These are phyloP conservation scores for Gallinago solitaria DNA, from an alignment of 2,797 vertebrate genomes.

Conservation along the genomic window DNA sequence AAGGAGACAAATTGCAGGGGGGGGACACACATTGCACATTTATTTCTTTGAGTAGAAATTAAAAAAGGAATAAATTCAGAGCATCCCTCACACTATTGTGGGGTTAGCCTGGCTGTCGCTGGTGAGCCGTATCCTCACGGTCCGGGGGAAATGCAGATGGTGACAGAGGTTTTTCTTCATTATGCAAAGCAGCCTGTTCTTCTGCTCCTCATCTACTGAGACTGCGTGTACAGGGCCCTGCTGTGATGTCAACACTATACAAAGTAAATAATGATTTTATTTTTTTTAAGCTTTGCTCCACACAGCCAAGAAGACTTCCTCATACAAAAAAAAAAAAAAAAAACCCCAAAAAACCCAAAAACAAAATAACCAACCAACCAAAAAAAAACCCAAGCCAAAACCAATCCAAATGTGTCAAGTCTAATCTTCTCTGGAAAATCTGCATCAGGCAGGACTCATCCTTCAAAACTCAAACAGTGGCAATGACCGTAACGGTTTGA, in stretches of 20 bases:
- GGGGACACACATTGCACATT: neutral
- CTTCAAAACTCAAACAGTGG: neutral
- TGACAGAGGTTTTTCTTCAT: neutral
- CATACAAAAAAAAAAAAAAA: neutral
- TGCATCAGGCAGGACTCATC: neutral
- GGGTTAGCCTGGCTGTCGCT: neutral
- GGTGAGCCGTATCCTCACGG: neutral
- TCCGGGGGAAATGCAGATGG: neutral
- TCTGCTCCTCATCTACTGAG: neutral
- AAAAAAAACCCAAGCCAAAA: neutral
- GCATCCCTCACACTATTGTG: neutral
- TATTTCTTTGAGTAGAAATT: neutral
- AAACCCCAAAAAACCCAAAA: too few species aligned
- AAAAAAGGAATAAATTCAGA: slow-evolving; percentile 4
- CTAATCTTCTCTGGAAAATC: neutral
- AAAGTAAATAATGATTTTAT: neutral
- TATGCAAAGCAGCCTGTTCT: neutral
- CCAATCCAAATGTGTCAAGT: neutral
- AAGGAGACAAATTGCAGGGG: neutral
- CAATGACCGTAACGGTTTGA: neutral
- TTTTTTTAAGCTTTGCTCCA: neutral
- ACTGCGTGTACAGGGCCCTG: neutral
- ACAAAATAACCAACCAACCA: too few species aligned
- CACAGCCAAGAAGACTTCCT: neutral
- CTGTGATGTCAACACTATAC: neutral